A percentile compares a stretch with the other conserved stretches of the same genome.
Conservation (phyloP, 1,140 invertebrate genomes). For the Drosophila miranda region DNA sequence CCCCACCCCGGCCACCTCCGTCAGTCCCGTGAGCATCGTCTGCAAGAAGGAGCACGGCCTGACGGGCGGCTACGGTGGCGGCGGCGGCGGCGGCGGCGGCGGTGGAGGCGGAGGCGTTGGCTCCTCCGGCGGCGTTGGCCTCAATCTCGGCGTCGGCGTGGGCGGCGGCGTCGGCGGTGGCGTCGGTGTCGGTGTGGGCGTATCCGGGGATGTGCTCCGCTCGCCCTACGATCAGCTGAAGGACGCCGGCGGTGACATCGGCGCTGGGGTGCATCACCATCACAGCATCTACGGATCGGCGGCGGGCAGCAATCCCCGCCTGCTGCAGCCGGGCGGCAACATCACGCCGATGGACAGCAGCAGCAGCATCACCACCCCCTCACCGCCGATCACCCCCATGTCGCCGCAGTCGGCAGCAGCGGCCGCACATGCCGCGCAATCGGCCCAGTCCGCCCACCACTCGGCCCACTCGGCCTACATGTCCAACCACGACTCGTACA, state of each 20-base stretch:
- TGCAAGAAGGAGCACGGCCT: slow-evolving; percentile 84
- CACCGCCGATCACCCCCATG: slow-evolving; percentile 85
- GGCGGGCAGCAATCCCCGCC: slow-evolving; percentile 78
- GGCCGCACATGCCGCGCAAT: slow-evolving; percentile 73
- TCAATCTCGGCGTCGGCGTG: slow-evolving; percentile 13
- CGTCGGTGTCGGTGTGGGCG: slow-evolving; percentile 33
- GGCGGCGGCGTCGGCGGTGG: slow-evolving; percentile 30
- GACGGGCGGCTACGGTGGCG: slow-evolving; percentile 77
- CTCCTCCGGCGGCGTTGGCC: slow-evolving; percentile 22
- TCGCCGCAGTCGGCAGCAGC: slow-evolving; percentile 83
- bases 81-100: slow-evolving; percentile 22
- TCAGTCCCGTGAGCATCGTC: slow-evolving; percentile 86
- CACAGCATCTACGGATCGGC: slow-evolving; percentile 78
- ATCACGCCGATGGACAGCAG: slow-evolving; percentile 86
- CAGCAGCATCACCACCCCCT: slow-evolving; percentile 86
- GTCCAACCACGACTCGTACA: slow-evolving; percentile 81
- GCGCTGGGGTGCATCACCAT: slow-evolving; percentile 65
- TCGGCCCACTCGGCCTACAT: slow-evolving; percentile 79
- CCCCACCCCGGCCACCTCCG: slow-evolving; percentile 85
- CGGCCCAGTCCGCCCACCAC: slow-evolving; percentile 68
- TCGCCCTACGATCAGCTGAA: slow-evolving; percentile 76
- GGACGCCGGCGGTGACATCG: slow-evolving; percentile 74
- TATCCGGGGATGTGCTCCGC: slow-evolving; percentile 57
- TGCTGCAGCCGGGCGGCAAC: slow-evolving; percentile 83
- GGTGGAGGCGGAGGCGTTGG: slow-evolving; percentile 15